phyloP scores from a whole-genome alignment of 2,888 invertebrate species.

The Yponomeuta malinellus region DNA sequence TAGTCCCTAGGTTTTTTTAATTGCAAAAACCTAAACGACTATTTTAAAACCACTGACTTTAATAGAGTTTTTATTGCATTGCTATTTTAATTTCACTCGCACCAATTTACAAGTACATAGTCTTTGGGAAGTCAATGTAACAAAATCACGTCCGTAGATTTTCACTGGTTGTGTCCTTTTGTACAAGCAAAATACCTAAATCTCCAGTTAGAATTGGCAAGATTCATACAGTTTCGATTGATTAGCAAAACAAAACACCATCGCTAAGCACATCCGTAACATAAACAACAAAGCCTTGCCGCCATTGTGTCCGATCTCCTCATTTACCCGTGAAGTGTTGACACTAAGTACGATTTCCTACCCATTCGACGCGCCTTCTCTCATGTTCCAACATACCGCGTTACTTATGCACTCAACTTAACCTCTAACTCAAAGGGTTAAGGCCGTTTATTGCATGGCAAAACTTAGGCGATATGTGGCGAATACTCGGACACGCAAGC shows the following conservation, averaged over 20 bases:
- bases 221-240: conserved; percentile 9
- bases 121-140: too few relatives aligned
- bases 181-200: not conserved
- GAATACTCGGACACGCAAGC: conserved; percentile 15
- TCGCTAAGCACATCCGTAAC: not conserved
- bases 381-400: conserved; percentile 41
- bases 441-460: conserved; percentile 27
- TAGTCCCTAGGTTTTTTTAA: too few relatives aligned
- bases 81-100: too few relatives aligned
- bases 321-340: conserved; percentile 66
- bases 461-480: not conserved
- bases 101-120: too few relatives aligned
- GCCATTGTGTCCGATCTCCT: conserved; percentile 35
- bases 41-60: too few relatives aligned
- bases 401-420: conserved; percentile 20
- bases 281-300: conserved; percentile 45
- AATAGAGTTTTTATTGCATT: too few relatives aligned
- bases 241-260: conserved; percentile 21
- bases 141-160: too few relatives aligned
- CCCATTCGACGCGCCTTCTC: conserved; percentile 57
- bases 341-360: conserved; percentile 70
- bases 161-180: not conserved
- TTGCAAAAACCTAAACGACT: too few relatives aligned
- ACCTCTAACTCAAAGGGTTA: conserved; percentile 24
- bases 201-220: not conserved